Evolutionary conservation across 2,113 vertebrate genomes (phyloP).

Genomic region (Eubucco bourcierii): DNA sequence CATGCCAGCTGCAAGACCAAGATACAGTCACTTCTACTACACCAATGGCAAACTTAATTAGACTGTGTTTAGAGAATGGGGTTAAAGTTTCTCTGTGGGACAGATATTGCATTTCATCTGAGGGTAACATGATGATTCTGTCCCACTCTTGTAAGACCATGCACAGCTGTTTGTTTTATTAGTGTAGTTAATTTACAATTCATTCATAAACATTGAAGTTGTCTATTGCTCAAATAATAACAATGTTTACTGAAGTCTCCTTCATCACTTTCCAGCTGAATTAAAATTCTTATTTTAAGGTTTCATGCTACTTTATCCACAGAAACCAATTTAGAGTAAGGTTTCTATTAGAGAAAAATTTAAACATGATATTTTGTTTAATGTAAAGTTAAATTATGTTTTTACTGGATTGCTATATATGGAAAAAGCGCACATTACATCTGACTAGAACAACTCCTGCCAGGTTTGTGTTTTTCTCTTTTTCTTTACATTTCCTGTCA

Average conservation of each 20-base stretch:
- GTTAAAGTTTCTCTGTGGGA: neutral
- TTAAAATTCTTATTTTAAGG: constrained; percentile 40
- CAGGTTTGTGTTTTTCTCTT: neutral
- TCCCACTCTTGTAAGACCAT: neutral
- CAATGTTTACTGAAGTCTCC: constrained; percentile 22
- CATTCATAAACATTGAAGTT: constrained; percentile 11
- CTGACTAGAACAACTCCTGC: constrained; percentile 18
- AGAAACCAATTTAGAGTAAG: constrained; percentile 49
- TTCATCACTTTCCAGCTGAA: constrained; percentile 48
- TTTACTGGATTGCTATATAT: constrained; percentile 41
- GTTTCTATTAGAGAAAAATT: constrained; percentile 62
- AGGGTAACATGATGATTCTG: neutral
- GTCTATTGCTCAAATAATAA: constrained; percentile 34
- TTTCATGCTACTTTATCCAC: constrained; percentile 40
- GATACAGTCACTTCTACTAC: neutral
- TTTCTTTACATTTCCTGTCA: constrained; percentile 7
- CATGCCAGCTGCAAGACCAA: neutral
- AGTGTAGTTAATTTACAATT: constrained; percentile 19
- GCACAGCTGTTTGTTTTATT: constrained; percentile 18
- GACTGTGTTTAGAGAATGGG: neutral
- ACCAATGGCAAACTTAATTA: neutral
- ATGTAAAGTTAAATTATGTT: constrained; percentile 35
- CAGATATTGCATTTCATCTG: neutral
- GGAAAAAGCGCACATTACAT: constrained; percentile 31
- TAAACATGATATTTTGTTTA: constrained; percentile 48